These are phyloP conservation scores for Drosophila cardini DNA, from an alignment of 1,140 invertebrate species.

Conservation along the genomic window DNA sequence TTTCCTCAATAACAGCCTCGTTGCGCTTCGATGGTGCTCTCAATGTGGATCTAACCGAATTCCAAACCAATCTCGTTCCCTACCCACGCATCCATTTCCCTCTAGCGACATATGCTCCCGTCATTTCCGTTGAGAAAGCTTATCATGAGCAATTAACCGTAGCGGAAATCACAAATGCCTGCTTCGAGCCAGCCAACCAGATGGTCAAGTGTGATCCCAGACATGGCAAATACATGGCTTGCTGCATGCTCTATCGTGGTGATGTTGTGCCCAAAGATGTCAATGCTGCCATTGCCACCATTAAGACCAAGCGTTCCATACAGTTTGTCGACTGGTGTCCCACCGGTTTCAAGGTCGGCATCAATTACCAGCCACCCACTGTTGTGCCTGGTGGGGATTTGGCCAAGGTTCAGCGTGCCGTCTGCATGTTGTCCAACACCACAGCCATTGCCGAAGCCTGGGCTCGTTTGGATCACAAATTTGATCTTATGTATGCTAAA, in stretches of 20 bases:
- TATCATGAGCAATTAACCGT: conserved; percentile 92
- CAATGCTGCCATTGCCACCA: conserved; percentile 94
- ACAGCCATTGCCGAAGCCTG: conserved; percentile 95
- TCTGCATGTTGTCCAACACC: conserved; percentile 95
- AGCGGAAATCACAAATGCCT: conserved; percentile 92
- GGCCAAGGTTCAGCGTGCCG: conserved; percentile 93
- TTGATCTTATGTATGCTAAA: conserved; percentile 93
- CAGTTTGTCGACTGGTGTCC: conserved; percentile 94
- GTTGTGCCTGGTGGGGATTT: conserved; percentile 92
- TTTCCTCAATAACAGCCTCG: conserved; percentile 94
- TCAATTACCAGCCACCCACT: conserved; percentile 94
- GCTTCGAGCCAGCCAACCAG: conserved; percentile 93
- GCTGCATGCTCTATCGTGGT: conserved; percentile 92
- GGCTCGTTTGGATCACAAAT: conserved; percentile 92
- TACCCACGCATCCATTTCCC: conserved; percentile 93
- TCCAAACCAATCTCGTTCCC: conserved; percentile 94
- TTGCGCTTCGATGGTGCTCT: conserved; percentile 94
- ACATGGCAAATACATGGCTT: conserved; percentile 94
- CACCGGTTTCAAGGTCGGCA: conserved; percentile 91
- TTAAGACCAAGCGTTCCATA: conserved; percentile 94
- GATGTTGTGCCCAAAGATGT: conserved; percentile 93
- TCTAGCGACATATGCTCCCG: conserved; percentile 91
- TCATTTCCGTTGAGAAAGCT: conserved; percentile 92
- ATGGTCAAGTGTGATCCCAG: conserved; percentile 94
- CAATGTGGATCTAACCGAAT: conserved; percentile 95